phyloP scores from a whole-genome alignment of 2,888 invertebrate species.

The Cheiracanthium punctorium region DNA sequence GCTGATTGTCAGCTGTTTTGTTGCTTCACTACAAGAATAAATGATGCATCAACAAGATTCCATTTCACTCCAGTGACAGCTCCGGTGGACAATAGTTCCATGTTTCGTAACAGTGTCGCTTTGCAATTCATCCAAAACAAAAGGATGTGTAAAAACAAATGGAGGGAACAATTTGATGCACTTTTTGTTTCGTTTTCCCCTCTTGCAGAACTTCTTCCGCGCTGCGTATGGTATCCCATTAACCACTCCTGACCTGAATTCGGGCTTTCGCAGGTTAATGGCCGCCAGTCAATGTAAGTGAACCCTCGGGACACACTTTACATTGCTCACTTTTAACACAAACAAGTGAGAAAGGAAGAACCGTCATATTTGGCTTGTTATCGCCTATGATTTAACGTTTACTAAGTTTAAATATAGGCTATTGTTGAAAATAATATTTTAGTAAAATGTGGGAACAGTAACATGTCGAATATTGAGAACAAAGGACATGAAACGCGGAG shows the following conservation, averaged over 20 bases:
- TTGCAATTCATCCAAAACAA: conserved; percentile 10
- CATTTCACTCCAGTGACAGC: neutral
- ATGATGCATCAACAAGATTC: no score
- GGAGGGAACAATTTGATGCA: neutral
- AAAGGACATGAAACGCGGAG: no score
- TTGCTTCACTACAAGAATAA: no score
- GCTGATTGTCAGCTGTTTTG: no score
- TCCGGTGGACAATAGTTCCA: neutral
- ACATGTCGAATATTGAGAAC: no score
- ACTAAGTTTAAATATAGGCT: no score
- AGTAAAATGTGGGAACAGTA: no score
- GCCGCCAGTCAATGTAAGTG: conserved; percentile 42
- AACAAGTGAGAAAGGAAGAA: conserved; percentile 27
- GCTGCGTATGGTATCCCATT: conserved; percentile 35
- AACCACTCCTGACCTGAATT: conserved; percentile 58
- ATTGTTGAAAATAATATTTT: no score
- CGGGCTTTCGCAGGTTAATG: conserved; percentile 47
- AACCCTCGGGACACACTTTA: conserved; percentile 36
- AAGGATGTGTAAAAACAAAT: conserved; percentile 1
- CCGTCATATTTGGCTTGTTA: conserved; percentile 29
- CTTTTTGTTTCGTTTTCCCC: conserved; percentile 2
- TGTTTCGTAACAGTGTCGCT: neutral
- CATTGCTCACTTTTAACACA: conserved; percentile 15
- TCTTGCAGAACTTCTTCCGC: conserved; percentile 13
- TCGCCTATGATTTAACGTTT: neutral